Evolutionary conservation across 2,888 invertebrate species (phyloP).

Genomic region (Platycheirus albimanus): DNA sequence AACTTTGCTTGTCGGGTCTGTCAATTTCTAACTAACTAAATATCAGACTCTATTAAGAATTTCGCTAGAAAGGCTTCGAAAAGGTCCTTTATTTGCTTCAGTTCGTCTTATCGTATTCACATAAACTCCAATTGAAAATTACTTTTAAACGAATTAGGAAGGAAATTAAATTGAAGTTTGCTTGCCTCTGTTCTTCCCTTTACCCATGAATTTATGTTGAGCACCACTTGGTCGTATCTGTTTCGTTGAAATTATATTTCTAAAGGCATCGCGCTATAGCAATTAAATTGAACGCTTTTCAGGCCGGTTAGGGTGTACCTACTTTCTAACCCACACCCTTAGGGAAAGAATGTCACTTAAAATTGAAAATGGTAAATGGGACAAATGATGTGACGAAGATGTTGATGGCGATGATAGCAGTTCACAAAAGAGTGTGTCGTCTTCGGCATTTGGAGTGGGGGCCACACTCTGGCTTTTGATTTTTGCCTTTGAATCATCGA

Average conservation of each 20-base stretch:
- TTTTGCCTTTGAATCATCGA: slow-evolving; percentile 48
- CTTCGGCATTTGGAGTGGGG: slow-evolving; percentile 3
- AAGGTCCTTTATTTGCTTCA: not conserved
- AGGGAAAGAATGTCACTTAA: slow-evolving; percentile 48
- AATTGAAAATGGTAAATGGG: slow-evolving; percentile 60
- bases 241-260: slow-evolving; percentile 42
- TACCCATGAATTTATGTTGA: not conserved
- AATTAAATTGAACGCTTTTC: slow-evolving; percentile 52
- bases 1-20: slow-evolving; percentile 32
- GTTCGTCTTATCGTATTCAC: no score
- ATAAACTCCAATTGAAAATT: slow-evolving; percentile 68
- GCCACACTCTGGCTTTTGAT: slow-evolving; percentile 30
- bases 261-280: slow-evolving; percentile 50
- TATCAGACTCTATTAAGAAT: slow-evolving; percentile 4
- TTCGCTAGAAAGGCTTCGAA: not conserved
- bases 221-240: slow-evolving; percentile 51
- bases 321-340: slow-evolving; percentile 7
- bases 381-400: slow-evolving; percentile 68
- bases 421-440: slow-evolving; percentile 12
- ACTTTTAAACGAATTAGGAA: slow-evolving; percentile 75
- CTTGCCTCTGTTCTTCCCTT: slow-evolving; percentile 27
- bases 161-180: slow-evolving; percentile 75
- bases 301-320: not conserved
- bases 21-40: not conserved
- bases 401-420: slow-evolving; percentile 41